A percentile compares a stretch with the other conserved stretches of the same genome.
Evolutionary conservation across 2,113 vertebrate genomes (phyloP).

Genomic region (Microtus oregoni): DNA sequence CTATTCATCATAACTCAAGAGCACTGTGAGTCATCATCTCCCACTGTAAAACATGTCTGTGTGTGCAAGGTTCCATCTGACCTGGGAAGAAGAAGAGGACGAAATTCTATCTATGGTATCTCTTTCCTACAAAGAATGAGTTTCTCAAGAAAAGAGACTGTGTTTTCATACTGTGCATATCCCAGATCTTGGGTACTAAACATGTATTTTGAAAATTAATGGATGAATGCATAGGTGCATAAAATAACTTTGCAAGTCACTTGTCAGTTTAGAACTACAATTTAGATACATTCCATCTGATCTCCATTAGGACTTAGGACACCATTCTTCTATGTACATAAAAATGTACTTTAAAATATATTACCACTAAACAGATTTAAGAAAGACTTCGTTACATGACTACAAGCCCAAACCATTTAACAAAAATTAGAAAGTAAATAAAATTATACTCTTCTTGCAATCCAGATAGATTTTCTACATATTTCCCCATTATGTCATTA

Average conservation of each 20-base stretch:
- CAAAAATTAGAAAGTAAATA: slow-evolving; percentile 56
- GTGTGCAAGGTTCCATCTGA: neutral
- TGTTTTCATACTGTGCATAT: neutral
- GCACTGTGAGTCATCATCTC: neutral
- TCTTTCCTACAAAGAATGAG: neutral
- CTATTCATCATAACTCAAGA: neutral
- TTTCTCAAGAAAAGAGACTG: neutral
- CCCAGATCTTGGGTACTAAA: neutral
- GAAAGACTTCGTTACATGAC: slow-evolving; percentile 11
- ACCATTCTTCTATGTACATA: slow-evolving; percentile 3
- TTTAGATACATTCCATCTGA: slow-evolving; percentile 5
- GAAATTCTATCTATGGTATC: neutral
- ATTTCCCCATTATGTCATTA: neutral
- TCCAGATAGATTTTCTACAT: neutral
- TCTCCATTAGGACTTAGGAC: neutral
- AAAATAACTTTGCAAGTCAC: neutral
- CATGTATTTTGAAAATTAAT: slow-evolving; percentile 4
- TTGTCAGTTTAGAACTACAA: neutral
- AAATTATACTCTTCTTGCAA: slow-evolving; percentile 41
- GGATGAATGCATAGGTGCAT: neutral
- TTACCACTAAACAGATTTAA: slow-evolving; percentile 32
- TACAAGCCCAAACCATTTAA: slow-evolving; percentile 44
- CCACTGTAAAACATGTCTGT: neutral
- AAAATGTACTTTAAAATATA: slow-evolving; percentile 43
- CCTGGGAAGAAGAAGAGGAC: neutral